Percentiles rank a stretch among this genome's conserved stretches.
phyloP scores from a whole-genome alignment of 2,888 invertebrate genomes.

The Leptinotarsa juncta region DNA sequence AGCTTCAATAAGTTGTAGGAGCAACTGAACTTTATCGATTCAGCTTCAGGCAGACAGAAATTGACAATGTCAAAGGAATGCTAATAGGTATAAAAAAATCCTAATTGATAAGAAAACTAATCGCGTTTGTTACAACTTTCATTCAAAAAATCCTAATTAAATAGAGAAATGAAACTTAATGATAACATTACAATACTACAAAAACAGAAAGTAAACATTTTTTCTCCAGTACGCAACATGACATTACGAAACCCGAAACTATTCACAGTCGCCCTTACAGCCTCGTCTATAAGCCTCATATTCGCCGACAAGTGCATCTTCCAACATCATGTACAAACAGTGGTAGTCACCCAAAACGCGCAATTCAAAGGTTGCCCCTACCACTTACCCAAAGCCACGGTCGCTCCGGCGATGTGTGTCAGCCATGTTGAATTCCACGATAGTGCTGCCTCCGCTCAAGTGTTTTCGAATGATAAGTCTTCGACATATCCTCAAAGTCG shows the following conservation, averaged over 20 bases:
- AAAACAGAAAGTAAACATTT: background rate
- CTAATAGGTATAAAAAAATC: no score
- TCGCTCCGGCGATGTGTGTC: slow-evolving; percentile 49
- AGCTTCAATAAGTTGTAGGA: no score
- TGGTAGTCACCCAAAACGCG: slow-evolving; percentile 32
- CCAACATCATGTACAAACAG: slow-evolving; percentile 26
- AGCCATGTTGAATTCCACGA: slow-evolving; percentile 64
- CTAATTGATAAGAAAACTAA: no score
- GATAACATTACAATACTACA: background rate
- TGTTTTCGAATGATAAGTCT: slow-evolving; percentile 39
- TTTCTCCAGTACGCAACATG: background rate
- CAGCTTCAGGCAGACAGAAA: no score
- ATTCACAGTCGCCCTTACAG: background rate
- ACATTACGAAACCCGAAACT: slow-evolving; percentile 9
- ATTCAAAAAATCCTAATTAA: no score
- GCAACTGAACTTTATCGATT: no score
- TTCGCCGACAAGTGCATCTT: slow-evolving; percentile 16
- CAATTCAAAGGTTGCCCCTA: slow-evolving; percentile 43
- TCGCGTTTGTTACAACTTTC: no score
- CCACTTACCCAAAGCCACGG: slow-evolving; percentile 42
- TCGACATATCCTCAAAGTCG: slow-evolving; percentile 29
- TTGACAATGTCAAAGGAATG: no score
- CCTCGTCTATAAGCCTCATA: slow-evolving; percentile 24
- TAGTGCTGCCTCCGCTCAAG: slow-evolving; percentile 56
- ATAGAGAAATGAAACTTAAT: background rate